Evolutionary conservation across 2,888 invertebrate genomes (phyloP).

Genomic region (Calameuta idolon): DNA sequence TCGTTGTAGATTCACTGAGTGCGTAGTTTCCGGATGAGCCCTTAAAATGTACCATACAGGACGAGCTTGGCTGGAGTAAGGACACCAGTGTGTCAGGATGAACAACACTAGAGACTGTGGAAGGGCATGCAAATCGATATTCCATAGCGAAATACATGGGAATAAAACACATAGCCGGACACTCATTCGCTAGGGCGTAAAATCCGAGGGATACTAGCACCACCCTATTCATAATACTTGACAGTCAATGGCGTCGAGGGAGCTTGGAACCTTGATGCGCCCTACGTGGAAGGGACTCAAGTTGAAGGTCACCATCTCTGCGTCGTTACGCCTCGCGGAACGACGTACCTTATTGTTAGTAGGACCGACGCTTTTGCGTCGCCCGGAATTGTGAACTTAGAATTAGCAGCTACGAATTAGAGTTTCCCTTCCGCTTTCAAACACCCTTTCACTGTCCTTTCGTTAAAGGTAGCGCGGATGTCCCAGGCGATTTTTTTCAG

Average conservation of each 20-base stretch:
- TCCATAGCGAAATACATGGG: neutral
- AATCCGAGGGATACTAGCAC: conserved; percentile 9
- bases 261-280: conserved; percentile 28
- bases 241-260: conserved; percentile 37
- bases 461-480: neutral
- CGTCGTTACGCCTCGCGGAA: neutral
- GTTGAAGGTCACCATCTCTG: conserved; percentile 38
- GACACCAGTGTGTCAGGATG: neutral
- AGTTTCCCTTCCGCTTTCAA: neutral
- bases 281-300: conserved; percentile 30
- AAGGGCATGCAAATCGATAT: neutral
- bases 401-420: neutral
- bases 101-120: neutral
- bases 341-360: neutral
- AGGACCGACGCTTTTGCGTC: conserved; percentile 6
- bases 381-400: neutral
- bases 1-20: neutral
- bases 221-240: conserved; percentile 39
- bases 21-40: neutral
- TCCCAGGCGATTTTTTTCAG: neutral
- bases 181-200: neutral
- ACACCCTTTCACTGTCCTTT: neutral
- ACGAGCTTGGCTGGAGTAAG: neutral
- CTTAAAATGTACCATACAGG: neutral
- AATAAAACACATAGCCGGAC: neutral